Conservation (phyloP, 2,888 invertebrate genomes). For the Choristoneura rosaceana region DNA sequence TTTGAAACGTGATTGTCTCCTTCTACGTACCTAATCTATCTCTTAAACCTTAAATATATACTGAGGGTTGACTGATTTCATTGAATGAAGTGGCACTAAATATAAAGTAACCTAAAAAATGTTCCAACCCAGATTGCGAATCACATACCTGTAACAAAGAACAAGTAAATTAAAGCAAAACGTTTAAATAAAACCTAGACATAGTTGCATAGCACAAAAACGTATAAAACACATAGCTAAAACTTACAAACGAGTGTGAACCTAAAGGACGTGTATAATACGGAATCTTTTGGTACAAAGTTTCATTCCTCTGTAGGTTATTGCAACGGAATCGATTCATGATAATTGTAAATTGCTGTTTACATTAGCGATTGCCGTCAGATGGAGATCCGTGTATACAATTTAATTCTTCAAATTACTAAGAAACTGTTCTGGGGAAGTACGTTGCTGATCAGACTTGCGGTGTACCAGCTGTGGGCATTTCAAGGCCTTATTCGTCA, state of each 20-base stretch:
- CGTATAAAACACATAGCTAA: background rate
- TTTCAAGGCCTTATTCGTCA: background rate
- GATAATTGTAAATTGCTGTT: background rate
- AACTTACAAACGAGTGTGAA: background rate
- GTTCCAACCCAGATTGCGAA: slow-evolving; percentile 46
- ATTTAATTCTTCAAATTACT: background rate
- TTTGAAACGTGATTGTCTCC: background rate
- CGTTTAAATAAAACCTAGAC: slow-evolving; percentile 15
- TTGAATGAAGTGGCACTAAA: background rate
- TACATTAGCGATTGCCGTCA: background rate
- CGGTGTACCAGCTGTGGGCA: background rate
- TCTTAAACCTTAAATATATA: background rate
- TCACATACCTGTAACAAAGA: slow-evolving; percentile 50
- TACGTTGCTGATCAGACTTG: background rate
- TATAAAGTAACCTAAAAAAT: background rate
- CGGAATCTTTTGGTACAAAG: background rate
- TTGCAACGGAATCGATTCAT: background rate
- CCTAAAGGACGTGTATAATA: background rate
- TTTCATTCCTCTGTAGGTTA: background rate
- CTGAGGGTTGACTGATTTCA: background rate
- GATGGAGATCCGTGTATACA: slow-evolving; percentile 12
- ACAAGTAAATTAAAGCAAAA: slow-evolving; percentile 6
- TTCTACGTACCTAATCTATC: background rate
- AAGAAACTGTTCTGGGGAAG: slow-evolving; percentile 11
- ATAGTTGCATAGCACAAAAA: background rate